Evolutionary conservation across 2,888 invertebrate species (phyloP), one percentile per base, ranked within the genome.

Genomic region (Desoria tigrina): DNA sequence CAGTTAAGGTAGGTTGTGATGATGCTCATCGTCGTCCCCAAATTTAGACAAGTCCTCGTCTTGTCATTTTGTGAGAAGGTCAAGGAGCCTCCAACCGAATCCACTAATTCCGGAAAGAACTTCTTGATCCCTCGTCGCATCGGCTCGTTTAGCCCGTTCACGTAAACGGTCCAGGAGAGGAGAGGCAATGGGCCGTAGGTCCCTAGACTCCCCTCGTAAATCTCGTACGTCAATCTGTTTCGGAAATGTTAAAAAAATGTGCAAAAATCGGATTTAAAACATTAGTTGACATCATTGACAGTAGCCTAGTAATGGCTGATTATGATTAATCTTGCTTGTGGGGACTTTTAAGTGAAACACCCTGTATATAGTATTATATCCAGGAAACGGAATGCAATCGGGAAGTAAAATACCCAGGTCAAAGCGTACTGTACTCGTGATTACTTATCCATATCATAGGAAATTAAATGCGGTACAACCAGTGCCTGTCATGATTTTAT

Each of bases 131-230:
- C 65, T 4, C 60, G 58, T 2, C 63, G 23, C 21, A 53, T 55
- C 0, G 39, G 54, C 1, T 64, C 58, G 14, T 56, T 55, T 39
- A 72, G 42, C 2, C 72, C 72, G 50, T 65, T 69, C 1, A 72
- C 65, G 39, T 55, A 56, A 24, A 69, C 60, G 2, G 64, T 68
- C 68, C 67, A 72, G 2, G 65, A 68, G 2, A 69, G 56, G 3
- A 72, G 50, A 1, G 72, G 72, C 16, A 72, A 27, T 2, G 69
- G 63, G 2, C 66, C 68, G 23, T 63, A 65, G 0, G 63, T 53
- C 18, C 71, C 71, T 1, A 71, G 32, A 51, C 58, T 62, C 7
- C 72, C 72, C 53, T 72, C 72, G 28, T 72, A 72, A 21, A 72
- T 55, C 49, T 72, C 72, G 32, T 69, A 72, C 2, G 63, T 72